Base-by-base conservation (phyloP, 2,113 vertebrate genomes). In the Ciconia stormi region DNA sequence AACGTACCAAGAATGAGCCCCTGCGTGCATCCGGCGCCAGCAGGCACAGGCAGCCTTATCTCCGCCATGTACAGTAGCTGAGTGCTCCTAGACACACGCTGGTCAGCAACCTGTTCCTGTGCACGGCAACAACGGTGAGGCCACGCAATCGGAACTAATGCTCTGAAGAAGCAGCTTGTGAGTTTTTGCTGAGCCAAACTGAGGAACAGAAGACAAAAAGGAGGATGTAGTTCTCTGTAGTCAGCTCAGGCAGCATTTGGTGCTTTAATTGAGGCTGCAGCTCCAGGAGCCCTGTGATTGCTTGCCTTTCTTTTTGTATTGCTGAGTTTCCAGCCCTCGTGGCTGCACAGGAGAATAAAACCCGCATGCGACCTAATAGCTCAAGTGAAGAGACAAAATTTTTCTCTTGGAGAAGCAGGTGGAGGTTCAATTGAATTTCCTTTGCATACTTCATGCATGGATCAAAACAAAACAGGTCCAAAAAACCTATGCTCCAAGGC, bases 341-440 rank as follows among this genome's bases (percentile, higher is more conserved):
- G 27, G 3, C 62, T n/a, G 65, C 36, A 6, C 16, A 10, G 29
- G 9, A 53, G 62, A 72, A 38, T 1, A 30, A 77, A 66, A 47
- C 34, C 49, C 47, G 23, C 13, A 7, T 4, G 6, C 0, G 0
- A 7, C 32, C 19, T 29, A 38, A 26, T 0, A 4, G 26, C 23
- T 56, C 36, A n/a, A n/a, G 19, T 4, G 63, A 21, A 22, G 62
- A 61, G 56, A 19, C 2, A 1, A 32, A 67, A 20, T 10, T 10
- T 34, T 34, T 6, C 56, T 49, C 25, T 1, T 8, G 29, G 16
- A 59, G 56, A 11, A 78, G 50, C 22, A 46, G 4, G 10, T 18
- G 30, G 46, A 66, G 22, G 49, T 13, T 59, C 26, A 34, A 0
- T 16, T 22, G 8, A 13, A 21, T 22, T n/a, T 71, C 46, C 56